Evolutionary conservation across 2,797 vertebrate species (phyloP).

Genomic region (Acanthiza pusilla): DNA sequence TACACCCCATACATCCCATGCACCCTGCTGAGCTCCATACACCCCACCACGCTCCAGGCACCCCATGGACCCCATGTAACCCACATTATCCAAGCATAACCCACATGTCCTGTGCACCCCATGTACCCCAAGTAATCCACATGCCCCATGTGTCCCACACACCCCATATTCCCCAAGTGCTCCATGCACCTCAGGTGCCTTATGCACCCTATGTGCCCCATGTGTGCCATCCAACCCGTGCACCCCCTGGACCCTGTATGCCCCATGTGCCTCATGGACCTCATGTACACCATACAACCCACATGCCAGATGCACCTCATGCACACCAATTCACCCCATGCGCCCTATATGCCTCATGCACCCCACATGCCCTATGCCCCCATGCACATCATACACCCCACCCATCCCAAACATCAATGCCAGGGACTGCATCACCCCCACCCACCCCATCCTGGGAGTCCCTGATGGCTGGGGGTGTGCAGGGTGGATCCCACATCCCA

Average conservation of each 20-base stretch:
- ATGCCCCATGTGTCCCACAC: too few species aligned
- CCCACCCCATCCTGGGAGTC: background rate
- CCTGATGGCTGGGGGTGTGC: background rate
- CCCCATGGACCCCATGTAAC: too few species aligned
- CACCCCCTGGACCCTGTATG: rapidly evolving
- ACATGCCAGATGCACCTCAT: rapidly evolving
- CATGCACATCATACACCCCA: background rate
- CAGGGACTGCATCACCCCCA: background rate
- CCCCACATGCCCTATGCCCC: too few species aligned
- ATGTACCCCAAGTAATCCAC: too few species aligned
- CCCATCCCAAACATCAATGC: background rate
- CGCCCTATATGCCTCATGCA: background rate
- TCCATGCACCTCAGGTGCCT: background rate
- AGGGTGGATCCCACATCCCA: rapidly evolving
- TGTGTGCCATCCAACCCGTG: rapidly evolving
- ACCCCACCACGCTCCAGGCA: too few species aligned
- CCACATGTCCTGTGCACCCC: too few species aligned
- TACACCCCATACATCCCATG: too few species aligned
- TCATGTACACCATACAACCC: rapidly evolving
- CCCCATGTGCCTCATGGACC: rapidly evolving
- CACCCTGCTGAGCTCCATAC: rapidly evolving
- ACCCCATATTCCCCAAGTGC: too few species aligned
- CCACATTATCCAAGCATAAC: too few species aligned
- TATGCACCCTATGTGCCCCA: rapidly evolving
- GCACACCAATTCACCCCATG: too few species aligned